A percentile compares a stretch with the other conserved stretches of the same genome.
Evolutionary conservation across 2,113 vertebrate species (phyloP).

Genomic region (Elachura formosa): DNA sequence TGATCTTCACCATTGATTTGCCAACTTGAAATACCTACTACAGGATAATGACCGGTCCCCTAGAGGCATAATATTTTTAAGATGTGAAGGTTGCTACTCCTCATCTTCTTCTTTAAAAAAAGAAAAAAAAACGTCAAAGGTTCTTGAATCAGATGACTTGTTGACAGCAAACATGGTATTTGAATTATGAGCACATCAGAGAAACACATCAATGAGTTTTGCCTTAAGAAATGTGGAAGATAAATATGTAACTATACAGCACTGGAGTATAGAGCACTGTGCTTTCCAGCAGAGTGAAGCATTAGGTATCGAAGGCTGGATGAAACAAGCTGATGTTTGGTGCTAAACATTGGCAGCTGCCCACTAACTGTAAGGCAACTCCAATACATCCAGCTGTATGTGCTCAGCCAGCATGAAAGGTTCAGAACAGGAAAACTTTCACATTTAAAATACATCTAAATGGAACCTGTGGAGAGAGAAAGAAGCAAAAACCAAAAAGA

Average conservation of each 20-base stretch:
- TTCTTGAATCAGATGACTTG: constrained; percentile 12
- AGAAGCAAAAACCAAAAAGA: background rate
- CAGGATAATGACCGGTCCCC: constrained; percentile 35
- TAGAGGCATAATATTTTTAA: constrained; percentile 29
- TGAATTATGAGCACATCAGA: background rate
- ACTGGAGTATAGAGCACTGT: background rate
- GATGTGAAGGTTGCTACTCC: constrained; percentile 20
- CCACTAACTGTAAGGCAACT: background rate
- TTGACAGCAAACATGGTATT: constrained; percentile 2
- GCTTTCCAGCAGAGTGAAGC: background rate
- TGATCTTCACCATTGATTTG: constrained; percentile 57
- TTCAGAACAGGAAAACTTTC: background rate
- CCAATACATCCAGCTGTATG: background rate
- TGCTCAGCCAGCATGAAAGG: background rate
- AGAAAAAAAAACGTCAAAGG: background rate
- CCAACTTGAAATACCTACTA: constrained; percentile 30
- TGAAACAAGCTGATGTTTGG: background rate
- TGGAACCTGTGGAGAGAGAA: background rate
- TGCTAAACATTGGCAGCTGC: background rate
- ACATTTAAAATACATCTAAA: background rate
- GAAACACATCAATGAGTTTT: background rate
- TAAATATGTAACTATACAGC: background rate
- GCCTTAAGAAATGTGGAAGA: background rate
- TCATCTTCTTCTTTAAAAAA: background rate
- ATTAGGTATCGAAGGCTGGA: background rate